These are phyloP conservation scores for Clamator glandarius DNA, from an alignment of 2,797 vertebrate genomes.

Conservation along the genomic window DNA sequence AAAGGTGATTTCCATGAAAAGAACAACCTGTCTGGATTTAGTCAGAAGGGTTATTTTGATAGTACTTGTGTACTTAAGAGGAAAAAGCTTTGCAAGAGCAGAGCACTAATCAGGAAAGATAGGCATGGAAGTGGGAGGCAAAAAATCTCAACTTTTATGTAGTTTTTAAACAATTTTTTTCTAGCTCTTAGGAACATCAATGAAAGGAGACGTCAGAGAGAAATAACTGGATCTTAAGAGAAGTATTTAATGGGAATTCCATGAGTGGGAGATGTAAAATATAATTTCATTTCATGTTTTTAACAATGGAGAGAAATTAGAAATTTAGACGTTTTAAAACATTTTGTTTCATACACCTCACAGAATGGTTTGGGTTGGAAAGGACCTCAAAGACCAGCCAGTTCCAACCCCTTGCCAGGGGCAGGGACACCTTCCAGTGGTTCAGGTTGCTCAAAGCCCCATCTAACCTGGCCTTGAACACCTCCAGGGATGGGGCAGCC, in stretches of 20 bases:
- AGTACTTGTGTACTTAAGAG: fast-evolving
- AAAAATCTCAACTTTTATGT: not conserved
- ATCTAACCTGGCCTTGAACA: no score
- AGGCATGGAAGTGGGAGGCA: not conserved
- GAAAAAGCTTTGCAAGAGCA: not conserved
- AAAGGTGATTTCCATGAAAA: not conserved
- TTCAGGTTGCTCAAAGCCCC: no score
- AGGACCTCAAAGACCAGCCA: no score
- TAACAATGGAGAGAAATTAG: not conserved
- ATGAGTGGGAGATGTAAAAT: not conserved
- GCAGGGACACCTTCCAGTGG: no score
- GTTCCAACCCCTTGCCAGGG: no score
- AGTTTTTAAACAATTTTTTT: not conserved
- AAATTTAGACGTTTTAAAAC: not conserved
- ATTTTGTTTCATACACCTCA: not conserved
- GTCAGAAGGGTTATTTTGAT: not conserved
- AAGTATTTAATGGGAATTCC: not conserved
- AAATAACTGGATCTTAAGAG: not conserved
- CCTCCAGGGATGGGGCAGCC: no score
- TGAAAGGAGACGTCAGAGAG: not conserved
- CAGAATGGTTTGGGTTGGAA: no score
- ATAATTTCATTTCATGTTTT: not conserved
- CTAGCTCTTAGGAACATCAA: not conserved
- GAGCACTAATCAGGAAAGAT: not conserved
- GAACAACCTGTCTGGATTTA: not conserved